Percentiles rank a stretch among this genome's conserved stretches.
phyloP scores from a whole-genome alignment of 1,140 invertebrate genomes.

The Bombus superbus region DNA sequence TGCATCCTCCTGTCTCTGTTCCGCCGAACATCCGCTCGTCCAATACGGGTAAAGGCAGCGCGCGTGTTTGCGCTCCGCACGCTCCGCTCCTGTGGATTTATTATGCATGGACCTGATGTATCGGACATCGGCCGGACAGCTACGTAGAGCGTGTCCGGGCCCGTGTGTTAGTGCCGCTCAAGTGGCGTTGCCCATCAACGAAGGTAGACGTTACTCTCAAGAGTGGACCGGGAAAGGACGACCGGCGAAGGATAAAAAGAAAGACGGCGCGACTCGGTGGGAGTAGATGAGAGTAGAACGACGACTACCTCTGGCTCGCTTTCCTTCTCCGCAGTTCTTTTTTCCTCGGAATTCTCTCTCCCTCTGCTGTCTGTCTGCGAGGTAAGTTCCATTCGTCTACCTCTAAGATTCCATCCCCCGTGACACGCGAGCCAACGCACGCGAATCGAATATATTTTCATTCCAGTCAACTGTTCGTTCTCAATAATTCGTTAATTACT shows the following conservation, averaged over 20 bases:
- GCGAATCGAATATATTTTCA: conserved; percentile 12
- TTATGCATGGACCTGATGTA: conserved; percentile 78
- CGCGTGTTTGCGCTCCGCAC: conserved; percentile 35
- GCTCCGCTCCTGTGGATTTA: conserved; percentile 67
- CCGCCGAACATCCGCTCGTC: conserved; percentile 1
- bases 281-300: conserved; percentile 41
- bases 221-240: conserved; percentile 67
- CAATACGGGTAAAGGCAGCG: conserved; percentile 26
- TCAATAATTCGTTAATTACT: conserved; percentile 25
- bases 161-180: conserved; percentile 41
- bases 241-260: conserved; percentile 54
- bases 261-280: conserved; percentile 54
- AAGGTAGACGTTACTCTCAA: conserved; percentile 64
- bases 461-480: background rate
- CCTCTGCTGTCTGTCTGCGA: background rate
- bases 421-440: background rate
- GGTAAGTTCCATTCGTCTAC: conserved; percentile 28
- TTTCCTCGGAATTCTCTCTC: conserved; percentile 23
- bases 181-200: conserved; percentile 49
- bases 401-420: background rate
- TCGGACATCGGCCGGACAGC: conserved; percentile 73
- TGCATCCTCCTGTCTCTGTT: conserved; percentile 49
- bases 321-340: conserved; percentile 21
- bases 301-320: conserved; percentile 31
- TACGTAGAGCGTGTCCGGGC: conserved; percentile 6